A percentile compares a stretch with the other conserved stretches of the same genome.
Conservation (phyloP, 2,113 vertebrate species). For the Cyprinus carpio region DNA sequence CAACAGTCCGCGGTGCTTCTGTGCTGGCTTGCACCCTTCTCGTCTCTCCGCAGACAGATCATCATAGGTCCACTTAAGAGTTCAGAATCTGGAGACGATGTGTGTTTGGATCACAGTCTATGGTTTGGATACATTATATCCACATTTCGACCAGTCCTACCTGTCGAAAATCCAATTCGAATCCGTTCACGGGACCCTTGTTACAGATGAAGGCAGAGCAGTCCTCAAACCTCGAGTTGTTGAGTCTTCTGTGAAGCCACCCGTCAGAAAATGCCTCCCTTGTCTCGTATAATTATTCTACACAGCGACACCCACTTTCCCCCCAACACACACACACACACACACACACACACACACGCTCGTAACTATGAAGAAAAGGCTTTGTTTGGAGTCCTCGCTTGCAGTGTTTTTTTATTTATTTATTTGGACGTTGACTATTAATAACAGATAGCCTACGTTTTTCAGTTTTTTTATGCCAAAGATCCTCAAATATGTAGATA, state of each 20-base stretch:
- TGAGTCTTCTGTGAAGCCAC: conserved; percentile 8
- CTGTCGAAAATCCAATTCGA: conserved; percentile 7
- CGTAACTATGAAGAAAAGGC: conserved; percentile 37
- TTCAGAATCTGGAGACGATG: conserved; percentile 40
- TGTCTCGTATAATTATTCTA: conserved; percentile 55
- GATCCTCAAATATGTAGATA: too few species aligned
- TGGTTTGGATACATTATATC: conserved; percentile 53
- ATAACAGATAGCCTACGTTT: too few species aligned
- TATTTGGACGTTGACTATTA: background rate
- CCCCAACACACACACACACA: background rate
- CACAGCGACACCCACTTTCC: conserved; percentile 55
- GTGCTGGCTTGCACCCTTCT: conserved; percentile 45
- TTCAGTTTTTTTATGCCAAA: background rate
- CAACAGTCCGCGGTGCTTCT: conserved; percentile 53
- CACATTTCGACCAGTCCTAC: background rate
- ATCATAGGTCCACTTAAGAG: conserved; percentile 39
- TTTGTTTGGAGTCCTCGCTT: conserved; percentile 44
- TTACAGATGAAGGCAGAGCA: background rate
- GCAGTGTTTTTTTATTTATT: background rate
- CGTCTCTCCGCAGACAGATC: conserved; percentile 40
- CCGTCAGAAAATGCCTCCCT: conserved; percentile 42
- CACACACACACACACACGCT: conserved; percentile 19
- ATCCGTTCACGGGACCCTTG: conserved; percentile 39
- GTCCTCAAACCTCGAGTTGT: conserved; percentile 17
- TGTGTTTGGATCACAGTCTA: conserved; percentile 49